Conservation (phyloP, 2,888 invertebrate genomes). For the Troglohyphantes excavatus region DNA sequence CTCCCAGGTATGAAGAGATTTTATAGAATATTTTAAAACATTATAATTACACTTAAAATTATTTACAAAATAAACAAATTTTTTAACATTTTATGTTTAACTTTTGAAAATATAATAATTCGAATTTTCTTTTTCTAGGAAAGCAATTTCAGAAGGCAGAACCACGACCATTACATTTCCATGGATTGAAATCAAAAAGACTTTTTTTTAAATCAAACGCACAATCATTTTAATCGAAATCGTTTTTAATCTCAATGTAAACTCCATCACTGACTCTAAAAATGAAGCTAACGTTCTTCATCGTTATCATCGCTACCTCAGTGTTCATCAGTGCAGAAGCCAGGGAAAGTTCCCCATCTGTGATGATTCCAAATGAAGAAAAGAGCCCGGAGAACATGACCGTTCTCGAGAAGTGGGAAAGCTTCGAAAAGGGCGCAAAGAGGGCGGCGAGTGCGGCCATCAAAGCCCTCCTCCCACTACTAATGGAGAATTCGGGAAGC, state of each 20-base stretch:
- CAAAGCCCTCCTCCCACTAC: slow-evolving; percentile 39
- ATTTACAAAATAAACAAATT: too few relatives aligned
- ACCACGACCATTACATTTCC: background rate
- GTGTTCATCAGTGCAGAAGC: background rate
- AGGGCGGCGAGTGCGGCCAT: slow-evolving; percentile 6
- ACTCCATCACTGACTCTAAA: background rate
- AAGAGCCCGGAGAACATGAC: slow-evolving; percentile 10
- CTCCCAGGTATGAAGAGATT: too few relatives aligned
- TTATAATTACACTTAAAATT: too few relatives aligned
- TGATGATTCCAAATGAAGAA: background rate
- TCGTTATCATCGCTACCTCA: background rate
- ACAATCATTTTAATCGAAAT: background rate
- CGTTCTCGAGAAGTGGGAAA: slow-evolving; percentile 45
- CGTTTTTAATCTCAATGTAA: background rate
- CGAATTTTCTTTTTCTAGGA: background rate
- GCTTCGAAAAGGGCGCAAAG: slow-evolving; percentile 53
- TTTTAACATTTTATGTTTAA: too few relatives aligned
- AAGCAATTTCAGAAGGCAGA: background rate
- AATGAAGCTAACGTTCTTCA: slow-evolving; percentile 8
- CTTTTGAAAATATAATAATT: background rate
- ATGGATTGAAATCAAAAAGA: background rate
- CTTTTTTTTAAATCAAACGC: background rate
- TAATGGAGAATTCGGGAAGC: slow-evolving; percentile 38
- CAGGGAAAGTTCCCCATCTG: background rate
- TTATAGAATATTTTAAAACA: too few relatives aligned